Evolutionary conservation across 2,797 vertebrate genomes (phyloP), one percentile per base, ranked within the genome.

Genomic region (Falco berigora): DNA sequence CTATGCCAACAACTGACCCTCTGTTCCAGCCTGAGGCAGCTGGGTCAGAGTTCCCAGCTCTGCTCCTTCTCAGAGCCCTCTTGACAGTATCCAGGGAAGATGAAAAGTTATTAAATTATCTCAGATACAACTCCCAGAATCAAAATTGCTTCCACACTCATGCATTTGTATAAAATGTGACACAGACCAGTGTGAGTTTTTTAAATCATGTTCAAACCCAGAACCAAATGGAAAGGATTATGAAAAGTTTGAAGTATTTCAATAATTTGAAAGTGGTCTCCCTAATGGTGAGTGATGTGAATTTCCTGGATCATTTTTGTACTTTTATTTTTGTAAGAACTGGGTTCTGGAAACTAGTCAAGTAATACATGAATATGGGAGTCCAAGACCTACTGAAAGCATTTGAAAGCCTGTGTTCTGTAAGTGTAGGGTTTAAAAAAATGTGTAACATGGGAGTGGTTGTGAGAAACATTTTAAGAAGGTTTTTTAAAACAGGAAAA

Each of bases 321-420:
- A 49, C 59, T 94, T 50, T 83, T 94, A 67, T 93, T 97, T 97
- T 94, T 64, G 11, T 91, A 92, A 94, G 94, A 96, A 79, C 69
- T 27, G 46, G 4, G 5, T 75, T 86, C 79, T 96, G 96, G 96
- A 95, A 96, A 61, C 69, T 50, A 55, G n/a, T 84, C 75, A 92
- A 94, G 68, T 83, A 75, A n/a, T 76, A 91, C 2, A 0, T 72
- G 77, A 61, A 61, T 64, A 30, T 52, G 40, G 55, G 69, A 88
- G 85, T 93, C 71, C 74, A 88, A 83, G 78, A 81, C 94, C 90
- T 81, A 86, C 22, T 91, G 96, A 94, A 96, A 80, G 69, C 7
- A 81, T 97, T 96, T 88, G n/a, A 78, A 86, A 36, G 42, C 74
- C 75, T 94, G 44, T 69, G 27, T 94, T 78, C 28, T 75, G 58